Percentiles rank a stretch among this genome's conserved stretches.
phyloP scores from a whole-genome alignment of 2,888 invertebrate species.

The Arge pagana region DNA sequence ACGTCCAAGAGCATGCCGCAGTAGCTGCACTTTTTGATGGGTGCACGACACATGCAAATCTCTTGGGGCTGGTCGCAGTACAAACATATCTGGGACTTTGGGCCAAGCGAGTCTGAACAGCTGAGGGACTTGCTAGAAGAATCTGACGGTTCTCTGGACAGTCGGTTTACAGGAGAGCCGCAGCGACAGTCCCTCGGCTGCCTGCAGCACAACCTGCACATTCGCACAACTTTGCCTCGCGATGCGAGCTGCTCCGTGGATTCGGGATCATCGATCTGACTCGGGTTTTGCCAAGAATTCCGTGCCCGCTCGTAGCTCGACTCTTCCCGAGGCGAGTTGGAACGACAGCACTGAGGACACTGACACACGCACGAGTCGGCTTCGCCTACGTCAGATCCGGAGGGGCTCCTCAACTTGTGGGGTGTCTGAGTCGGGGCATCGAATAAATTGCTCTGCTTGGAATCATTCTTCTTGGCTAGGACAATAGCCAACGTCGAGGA shows the following conservation, averaged over 20 bases:
- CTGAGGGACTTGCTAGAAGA: neutral
- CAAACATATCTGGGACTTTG: constrained; percentile 41
- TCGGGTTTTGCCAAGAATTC: neutral
- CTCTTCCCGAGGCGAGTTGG: constrained; percentile 2
- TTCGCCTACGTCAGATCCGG: no score
- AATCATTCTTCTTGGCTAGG: constrained; percentile 3
- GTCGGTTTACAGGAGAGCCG: neutral
- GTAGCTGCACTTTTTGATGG: constrained; percentile 35
- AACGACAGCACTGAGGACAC: constrained; percentile 5
- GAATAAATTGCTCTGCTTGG: neutral
- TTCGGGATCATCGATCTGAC: neutral
- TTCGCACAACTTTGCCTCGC: constrained; percentile 1
- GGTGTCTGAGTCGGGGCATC: neutral
- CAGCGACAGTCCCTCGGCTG: constrained; percentile 25
- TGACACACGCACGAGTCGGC: constrained; percentile 4
- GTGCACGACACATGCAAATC: constrained; percentile 38
- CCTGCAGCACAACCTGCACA: constrained; percentile 19
- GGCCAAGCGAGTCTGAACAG: neutral
- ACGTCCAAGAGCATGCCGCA: constrained; percentile 35
- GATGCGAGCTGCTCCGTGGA: neutral
- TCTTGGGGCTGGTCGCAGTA: constrained; percentile 42
- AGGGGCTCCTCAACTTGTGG: neutral
- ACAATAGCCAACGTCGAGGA: no score
- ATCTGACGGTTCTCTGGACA: neutral
- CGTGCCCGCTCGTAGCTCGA: neutral